Evolutionary conservation across 2,113 vertebrate genomes (phyloP).

Genomic region (Acanthochromis polyacanthus): DNA sequence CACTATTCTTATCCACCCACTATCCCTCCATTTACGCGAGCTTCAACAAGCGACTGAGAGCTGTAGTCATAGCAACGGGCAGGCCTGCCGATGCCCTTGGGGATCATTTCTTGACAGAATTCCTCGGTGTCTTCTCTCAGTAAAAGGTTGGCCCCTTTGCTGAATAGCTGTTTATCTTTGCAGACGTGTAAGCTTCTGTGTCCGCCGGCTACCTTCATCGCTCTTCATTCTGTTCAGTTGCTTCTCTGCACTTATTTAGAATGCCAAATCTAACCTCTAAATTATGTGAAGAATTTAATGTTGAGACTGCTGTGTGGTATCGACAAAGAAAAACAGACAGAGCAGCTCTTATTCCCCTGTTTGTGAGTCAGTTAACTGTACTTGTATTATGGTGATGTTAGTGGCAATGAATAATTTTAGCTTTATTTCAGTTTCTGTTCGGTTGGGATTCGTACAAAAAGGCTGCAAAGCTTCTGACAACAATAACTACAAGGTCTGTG

Average conservation of each 20-base stretch:
- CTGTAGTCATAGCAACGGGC: constrained; percentile 82
- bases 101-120: constrained; percentile 80
- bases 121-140: constrained; percentile 68
- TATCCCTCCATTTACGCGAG: constrained; percentile 44
- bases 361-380: constrained; percentile 2
- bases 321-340: constrained; percentile 27
- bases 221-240: constrained; percentile 31
- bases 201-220: constrained; percentile 40
- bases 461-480: background rate
- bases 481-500: background rate
- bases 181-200: constrained; percentile 48
- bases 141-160: constrained; percentile 72
- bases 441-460: background rate
- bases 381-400: constrained; percentile 5
- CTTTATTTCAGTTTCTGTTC: constrained; percentile 3
- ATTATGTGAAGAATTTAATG: constrained; percentile 35
- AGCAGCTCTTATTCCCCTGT: background rate
- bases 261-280: constrained; percentile 46
- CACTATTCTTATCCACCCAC: constrained; percentile 76
- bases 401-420: background rate
- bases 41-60: constrained; percentile 33
- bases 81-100: constrained; percentile 75
- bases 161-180: constrained; percentile 75
- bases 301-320: constrained; percentile 6
- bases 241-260: constrained; percentile 27